Base-by-base conservation (phyloP, 2,888 invertebrate genomes). In the Dexiosoma caninum region DNA sequence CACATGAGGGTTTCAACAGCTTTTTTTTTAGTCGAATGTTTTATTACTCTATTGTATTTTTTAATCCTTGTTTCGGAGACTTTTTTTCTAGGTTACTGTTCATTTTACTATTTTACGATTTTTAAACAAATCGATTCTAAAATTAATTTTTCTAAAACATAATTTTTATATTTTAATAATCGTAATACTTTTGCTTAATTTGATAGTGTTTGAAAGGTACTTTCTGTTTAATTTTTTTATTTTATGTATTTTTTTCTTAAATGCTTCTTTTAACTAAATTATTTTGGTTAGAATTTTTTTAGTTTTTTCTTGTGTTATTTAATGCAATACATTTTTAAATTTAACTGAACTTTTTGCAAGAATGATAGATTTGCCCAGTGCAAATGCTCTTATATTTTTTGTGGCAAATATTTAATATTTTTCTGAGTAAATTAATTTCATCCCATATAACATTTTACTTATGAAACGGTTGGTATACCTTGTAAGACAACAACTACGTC, bases 191-290 rank as follows among this genome's bases (percentile, higher is more conserved):
- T 40, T 42, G 42, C 70, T 71, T 71, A 53, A 49, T 51, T 80
- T 70, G 49, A 57, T 66, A 14, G 71, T 70, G 27, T 55, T 64
- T 62, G 49, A 72, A 82, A 82, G 76, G 79, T 79, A 82, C 79
- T 69, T 82, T 82, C 74, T 76, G 60, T 71, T 71, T 46, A 59
- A 72, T 16, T 69, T 74, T 60, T 27, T 3, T 19, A 21, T 49
- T 75, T 32, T 40, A 55, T 66, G 14, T 40, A 37, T 37, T 27
- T 64, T 35, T 59, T 44, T 59, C 27, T 27, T 37, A 21, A 32
- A 83, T 84, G 84, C 86, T 85, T 82, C 12, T 69, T 75, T 57
- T 84, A 84, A 84, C 84, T 82, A 83, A 83, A 83, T 84, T 85
- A 82, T 84, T 84, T 82, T 57, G 83, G 72, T 76, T 76, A 10